Conservation (phyloP, 2,888 invertebrate genomes). For the Baronia brevicornis region DNA sequence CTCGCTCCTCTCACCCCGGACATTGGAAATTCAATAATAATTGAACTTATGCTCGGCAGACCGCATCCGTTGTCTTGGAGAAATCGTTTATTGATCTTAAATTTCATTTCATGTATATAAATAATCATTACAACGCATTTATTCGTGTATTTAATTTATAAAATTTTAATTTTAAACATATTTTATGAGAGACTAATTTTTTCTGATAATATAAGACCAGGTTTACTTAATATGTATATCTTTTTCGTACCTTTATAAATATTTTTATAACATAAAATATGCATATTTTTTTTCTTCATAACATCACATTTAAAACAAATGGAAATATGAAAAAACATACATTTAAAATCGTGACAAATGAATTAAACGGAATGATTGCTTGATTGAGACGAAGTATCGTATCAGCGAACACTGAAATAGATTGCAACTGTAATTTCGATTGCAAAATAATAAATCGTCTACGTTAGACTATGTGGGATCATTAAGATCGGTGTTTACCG, state of each 20-base stretch:
- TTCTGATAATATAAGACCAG: no score
- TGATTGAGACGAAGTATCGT: slow-evolving; percentile 44
- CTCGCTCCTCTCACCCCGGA: slow-evolving; percentile 26
- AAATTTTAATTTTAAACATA: no score
- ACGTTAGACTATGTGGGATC: slow-evolving; percentile 52
- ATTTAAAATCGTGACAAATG: slow-evolving; percentile 43
- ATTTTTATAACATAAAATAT: no score
- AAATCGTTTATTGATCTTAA: slow-evolving; percentile 59
- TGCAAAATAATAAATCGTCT: slow-evolving; percentile 65
- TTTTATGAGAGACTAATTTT: no score
- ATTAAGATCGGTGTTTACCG: slow-evolving; percentile 69
- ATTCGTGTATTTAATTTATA: slow-evolving; percentile 16
- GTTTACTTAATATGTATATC: no score
- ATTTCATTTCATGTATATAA: slow-evolving; percentile 35
- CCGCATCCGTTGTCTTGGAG: slow-evolving; percentile 61
- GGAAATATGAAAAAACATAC: slow-evolving; percentile 22
- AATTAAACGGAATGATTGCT: slow-evolving; percentile 38
- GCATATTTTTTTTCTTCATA: no score
- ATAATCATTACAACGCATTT: slow-evolving; percentile 14
- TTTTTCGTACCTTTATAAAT: no score
- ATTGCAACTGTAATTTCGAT: slow-evolving; percentile 60
- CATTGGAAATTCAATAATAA: slow-evolving; percentile 68
- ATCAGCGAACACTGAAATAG: slow-evolving; percentile 52
- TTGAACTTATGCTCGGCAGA: slow-evolving; percentile 56
- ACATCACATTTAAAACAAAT: slow-evolving; percentile 6